Evolutionary conservation across 1,140 invertebrate genomes (phyloP), one percentile per base, ranked within the genome.

Genomic region (Plectrocnemia conspersa): DNA sequence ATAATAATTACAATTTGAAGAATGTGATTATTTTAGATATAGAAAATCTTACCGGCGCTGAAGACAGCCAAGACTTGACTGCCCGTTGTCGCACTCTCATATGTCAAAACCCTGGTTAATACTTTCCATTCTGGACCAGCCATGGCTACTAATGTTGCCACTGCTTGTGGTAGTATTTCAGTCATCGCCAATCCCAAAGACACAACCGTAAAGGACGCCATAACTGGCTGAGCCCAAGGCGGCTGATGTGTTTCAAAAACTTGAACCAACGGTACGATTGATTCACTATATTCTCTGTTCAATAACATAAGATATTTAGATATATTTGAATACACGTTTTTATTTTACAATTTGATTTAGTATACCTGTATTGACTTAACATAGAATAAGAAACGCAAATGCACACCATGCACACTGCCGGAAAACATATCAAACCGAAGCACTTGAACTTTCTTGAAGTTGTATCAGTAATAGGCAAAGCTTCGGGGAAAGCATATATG

Each of bases 1-100:
- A 46, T 3, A 25, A 9, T n/a, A 52, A 16, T 22, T 55, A 3
- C 22, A 29, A 40, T 42, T 44, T 6, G 6, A 27, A 46, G 2
- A 9, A 44, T 21, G 4, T 15, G 23, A 13, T 44, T 3, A 16
- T 15, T 13, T 6, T 5, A 5, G 10, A 11, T n/a, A 11, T 41
- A 36, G 9, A 35, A 10, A 22, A 35, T 57, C 56, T 63, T 63
- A 77, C 79, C 82, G 54, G 75, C 80, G 42, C 80, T 80, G 62
- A 83, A 83, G 9, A 84, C 80, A 11, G 82, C 82, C 46, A 83
- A 64, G 1, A 83, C 79, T 1, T 82, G 82, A 64, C 80, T 83
- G 10, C 82, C 82, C 53, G 81, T 84, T 13, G 79, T 75, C 0
- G 75, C 67, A 61, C 79, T 83, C 62, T 82, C 78, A 60, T 82